phyloP scores from a whole-genome alignment of 2,113 vertebrate genomes.

The Rynchops niger region DNA sequence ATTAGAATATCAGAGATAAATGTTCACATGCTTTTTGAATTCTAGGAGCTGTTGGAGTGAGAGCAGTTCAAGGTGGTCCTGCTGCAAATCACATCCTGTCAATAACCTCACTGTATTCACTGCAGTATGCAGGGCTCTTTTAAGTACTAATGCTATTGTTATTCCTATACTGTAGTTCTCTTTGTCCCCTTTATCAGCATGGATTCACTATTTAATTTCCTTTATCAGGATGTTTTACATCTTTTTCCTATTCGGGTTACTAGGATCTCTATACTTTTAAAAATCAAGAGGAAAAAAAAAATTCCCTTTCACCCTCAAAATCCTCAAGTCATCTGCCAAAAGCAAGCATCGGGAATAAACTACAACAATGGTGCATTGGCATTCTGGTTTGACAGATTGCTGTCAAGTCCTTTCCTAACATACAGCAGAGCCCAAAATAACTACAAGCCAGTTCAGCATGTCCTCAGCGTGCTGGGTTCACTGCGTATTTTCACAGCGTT shows the following conservation, averaged over 20 bases:
- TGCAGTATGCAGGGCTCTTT: not conserved
- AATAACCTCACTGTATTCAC: not conserved
- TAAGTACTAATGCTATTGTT: not conserved
- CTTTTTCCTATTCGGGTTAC: not conserved
- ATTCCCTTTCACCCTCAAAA: not conserved
- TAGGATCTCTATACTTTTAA: not conserved
- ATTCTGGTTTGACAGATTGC: not conserved
- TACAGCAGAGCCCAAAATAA: not conserved
- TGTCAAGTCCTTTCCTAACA: not conserved
- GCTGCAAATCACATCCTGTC: not conserved
- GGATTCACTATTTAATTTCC: not conserved
- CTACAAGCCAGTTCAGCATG: not conserved
- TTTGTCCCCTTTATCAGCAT: not conserved
- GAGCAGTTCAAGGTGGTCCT: not conserved
- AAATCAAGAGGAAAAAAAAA: not conserved
- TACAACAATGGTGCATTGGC: not conserved
- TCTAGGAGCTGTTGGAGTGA: not conserved
- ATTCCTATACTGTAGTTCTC: not conserved
- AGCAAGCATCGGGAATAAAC: not conserved
- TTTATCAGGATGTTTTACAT: not conserved
- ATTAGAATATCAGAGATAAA: not conserved
- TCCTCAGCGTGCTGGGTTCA: not conserved
- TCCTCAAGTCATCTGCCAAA: not conserved
- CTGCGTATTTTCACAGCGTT: not conserved
- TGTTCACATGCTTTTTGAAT: not conserved